Conservation (phyloP, 2,113 vertebrate species). For the Taxidea taxus region DNA sequence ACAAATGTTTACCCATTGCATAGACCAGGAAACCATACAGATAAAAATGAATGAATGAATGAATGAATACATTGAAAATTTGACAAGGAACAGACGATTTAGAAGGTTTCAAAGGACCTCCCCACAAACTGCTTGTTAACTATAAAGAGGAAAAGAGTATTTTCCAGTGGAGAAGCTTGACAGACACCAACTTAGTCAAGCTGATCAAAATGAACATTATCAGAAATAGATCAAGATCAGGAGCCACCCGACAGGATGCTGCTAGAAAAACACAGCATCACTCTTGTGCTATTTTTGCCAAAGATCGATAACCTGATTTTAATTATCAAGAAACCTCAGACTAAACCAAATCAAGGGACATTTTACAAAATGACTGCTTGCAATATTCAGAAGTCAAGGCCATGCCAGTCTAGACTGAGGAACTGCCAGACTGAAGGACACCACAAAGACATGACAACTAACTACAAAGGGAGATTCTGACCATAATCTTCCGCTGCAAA, state of each 20-base stretch:
- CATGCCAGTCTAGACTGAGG: not conserved
- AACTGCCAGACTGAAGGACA: not conserved
- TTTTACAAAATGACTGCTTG: slow-evolving; percentile 6
- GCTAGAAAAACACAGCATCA: not conserved
- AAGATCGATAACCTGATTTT: not conserved
- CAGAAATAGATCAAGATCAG: not conserved
- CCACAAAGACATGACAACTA: not conserved
- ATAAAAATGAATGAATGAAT: not conserved
- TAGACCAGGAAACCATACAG: not conserved
- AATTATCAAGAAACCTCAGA: slow-evolving; percentile 1
- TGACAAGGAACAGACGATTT: not conserved
- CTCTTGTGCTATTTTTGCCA: not conserved
- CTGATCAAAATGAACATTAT: not conserved
- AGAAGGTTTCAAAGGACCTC: not conserved
- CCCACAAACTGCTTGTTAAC: not conserved
- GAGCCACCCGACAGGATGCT: too few relatives aligned
- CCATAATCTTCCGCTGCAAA: not conserved
- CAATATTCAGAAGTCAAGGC: not conserved
- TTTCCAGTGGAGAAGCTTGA: not conserved
- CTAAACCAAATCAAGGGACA: not conserved
- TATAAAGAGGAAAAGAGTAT: not conserved
- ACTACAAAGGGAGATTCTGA: not conserved
- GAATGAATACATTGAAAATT: not conserved
- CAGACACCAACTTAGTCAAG: not conserved
- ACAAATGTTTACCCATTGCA: not conserved